phyloP scores from a whole-genome alignment of 2,797 vertebrate species.

The Apodemus agrarius region DNA sequence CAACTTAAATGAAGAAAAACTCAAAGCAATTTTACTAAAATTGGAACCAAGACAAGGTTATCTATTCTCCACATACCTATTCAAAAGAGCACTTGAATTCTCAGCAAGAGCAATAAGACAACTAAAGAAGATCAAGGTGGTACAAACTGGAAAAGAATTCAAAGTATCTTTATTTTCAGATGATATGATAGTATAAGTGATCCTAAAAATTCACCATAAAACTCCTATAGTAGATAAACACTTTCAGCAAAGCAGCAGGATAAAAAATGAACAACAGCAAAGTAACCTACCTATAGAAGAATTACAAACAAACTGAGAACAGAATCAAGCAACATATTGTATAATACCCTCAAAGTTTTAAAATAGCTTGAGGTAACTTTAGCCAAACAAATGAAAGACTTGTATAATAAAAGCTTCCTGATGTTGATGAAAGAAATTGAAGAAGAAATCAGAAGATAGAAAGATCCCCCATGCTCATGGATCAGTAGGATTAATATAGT shows the following conservation, averaged over 20 bases:
- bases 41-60: background rate
- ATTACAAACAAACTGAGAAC: background rate
- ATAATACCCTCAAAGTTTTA: background rate
- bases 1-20: background rate
- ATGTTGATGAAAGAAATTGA: background rate
- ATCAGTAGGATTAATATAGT: background rate
- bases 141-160: background rate
- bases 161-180: background rate
- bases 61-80: background rate
- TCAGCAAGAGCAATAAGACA: background rate
- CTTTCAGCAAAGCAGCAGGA: background rate
- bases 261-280: background rate
- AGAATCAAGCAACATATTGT: background rate
- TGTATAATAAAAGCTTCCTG: background rate
- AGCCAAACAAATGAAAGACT: background rate
- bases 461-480: background rate
- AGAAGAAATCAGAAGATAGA: background rate
- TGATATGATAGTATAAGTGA: background rate
- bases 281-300: background rate
- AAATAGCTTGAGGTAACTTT: background rate
- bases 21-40: background rate
- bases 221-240: background rate
- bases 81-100: background rate
- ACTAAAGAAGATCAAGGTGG: background rate
- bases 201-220: background rate